Percentiles rank a stretch among this genome's conserved stretches.
These are phyloP conservation scores for Silurus glanis DNA, from an alignment of 2,113 vertebrate species.

Conservation along the genomic window DNA sequence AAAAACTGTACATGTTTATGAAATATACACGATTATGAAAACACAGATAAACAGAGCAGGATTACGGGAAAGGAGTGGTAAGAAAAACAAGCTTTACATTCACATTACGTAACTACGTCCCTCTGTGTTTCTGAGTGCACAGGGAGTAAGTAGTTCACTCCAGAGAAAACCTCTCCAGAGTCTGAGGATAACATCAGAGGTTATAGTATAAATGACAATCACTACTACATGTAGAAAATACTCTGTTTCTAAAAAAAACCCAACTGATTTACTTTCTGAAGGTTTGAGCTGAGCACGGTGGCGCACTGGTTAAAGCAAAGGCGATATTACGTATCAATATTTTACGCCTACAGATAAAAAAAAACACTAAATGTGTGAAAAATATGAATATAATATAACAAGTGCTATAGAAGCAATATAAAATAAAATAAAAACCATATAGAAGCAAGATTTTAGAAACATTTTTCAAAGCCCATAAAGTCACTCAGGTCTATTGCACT, in stretches of 20 bases:
- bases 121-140: not conserved
- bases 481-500: not conserved
- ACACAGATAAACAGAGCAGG: conserved; percentile 9
- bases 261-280: not conserved
- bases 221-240: not conserved
- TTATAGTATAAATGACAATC: conserved; percentile 8
- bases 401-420: not conserved
- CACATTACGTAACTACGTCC: not conserved
- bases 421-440: not conserved
- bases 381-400: not conserved
- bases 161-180: conserved; percentile 1
- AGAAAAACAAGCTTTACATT: conserved; percentile 15
- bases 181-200: not conserved
- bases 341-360: not conserved
- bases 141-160: not conserved
- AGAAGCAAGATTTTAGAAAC: not conserved
- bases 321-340: not conserved
- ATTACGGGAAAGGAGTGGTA: not conserved
- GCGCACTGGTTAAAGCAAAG: not conserved
- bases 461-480: not conserved
- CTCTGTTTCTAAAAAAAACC: not conserved
- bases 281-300: not conserved
- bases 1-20: no score
- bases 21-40: not conserved
- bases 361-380: not conserved